A percentile compares a stretch with the other conserved stretches of the same genome.
Evolutionary conservation across 2,113 vertebrate species (phyloP).

Genomic region (Nerophis lumbriciformis): DNA sequence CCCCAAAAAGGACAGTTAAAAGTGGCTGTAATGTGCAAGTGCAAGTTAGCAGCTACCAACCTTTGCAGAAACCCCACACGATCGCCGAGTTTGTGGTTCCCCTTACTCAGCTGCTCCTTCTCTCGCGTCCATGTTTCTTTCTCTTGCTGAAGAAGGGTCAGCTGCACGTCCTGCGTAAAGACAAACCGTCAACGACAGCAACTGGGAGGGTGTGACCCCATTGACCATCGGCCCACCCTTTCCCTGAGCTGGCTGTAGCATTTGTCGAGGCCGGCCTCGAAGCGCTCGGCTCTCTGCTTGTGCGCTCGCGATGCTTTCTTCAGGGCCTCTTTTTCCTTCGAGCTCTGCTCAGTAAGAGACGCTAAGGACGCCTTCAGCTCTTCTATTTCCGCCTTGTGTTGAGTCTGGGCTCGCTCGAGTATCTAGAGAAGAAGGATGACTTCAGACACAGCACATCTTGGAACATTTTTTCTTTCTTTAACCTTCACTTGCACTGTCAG

Average conservation of each 20-base stretch:
- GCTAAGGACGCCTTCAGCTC: constrained; percentile 62
- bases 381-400: constrained; percentile 70
- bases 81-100: constrained; percentile 68
- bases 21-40: not conserved
- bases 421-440: constrained; percentile 57
- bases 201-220: too few species aligned
- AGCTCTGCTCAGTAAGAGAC: constrained; percentile 61
- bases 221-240: constrained; percentile 57
- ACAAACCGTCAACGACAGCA: not conserved
- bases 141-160: constrained; percentile 66
- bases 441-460: not conserved
- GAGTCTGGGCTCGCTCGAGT: constrained; percentile 69
- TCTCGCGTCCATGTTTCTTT: constrained; percentile 70
- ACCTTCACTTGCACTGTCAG: constrained; percentile 80
- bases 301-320: constrained; percentile 77
- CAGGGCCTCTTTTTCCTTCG: constrained; percentile 69
- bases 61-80: constrained; percentile 69
- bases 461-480: not conserved
- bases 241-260: constrained; percentile 72
- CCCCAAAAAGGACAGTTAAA: not conserved
- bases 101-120: constrained; percentile 68
- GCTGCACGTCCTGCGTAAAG: constrained; percentile 70
- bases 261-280: constrained; percentile 72
- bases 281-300: constrained; percentile 69
- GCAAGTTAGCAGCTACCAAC: constrained; percentile 59